phyloP scores from a whole-genome alignment of 2,888 invertebrate genomes.

The Acronicta leporina region DNA sequence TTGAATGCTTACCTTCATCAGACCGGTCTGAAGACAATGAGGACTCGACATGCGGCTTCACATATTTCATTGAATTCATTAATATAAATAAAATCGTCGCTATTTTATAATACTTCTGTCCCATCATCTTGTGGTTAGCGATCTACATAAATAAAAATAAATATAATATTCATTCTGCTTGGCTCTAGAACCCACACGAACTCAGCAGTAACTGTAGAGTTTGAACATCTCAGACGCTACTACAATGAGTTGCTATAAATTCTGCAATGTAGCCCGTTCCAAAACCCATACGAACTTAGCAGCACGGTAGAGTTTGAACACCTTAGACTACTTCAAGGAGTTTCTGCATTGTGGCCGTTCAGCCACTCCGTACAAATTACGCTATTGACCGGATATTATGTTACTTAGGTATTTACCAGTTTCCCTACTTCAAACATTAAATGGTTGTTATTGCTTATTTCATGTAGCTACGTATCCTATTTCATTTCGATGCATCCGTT shows the following conservation, averaged over 20 bases:
- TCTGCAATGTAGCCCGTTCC: too few species aligned
- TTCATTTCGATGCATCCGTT: conserved; percentile 23
- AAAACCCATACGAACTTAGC: too few species aligned
- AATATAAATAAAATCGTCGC: conserved; percentile 20
- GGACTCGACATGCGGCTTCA: conserved; percentile 35
- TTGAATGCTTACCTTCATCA: conserved; percentile 29
- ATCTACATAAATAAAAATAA: background rate
- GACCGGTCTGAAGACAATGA: conserved; percentile 30
- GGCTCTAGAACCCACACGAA: too few species aligned
- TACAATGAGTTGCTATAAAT: too few species aligned
- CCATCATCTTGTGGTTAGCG: conserved; percentile 36
- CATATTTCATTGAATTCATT: conserved; percentile 25
- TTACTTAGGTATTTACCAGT: background rate
- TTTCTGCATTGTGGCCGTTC: too few species aligned
- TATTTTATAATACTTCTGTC: conserved; percentile 12
- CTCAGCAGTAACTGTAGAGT: too few species aligned
- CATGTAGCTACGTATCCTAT: conserved; percentile 16
- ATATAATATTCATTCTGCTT: too few species aligned
- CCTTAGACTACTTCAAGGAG: too few species aligned
- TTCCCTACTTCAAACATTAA: background rate
- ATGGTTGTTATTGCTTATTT: conserved; percentile 9
- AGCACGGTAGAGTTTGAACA: too few species aligned
- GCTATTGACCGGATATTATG: too few species aligned
- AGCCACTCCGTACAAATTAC: too few species aligned
- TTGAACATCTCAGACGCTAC: too few species aligned